Percentiles rank a stretch among this genome's conserved stretches.
phyloP scores from a whole-genome alignment of 2,797 vertebrate species.

The Harpagifer antarcticus region DNA sequence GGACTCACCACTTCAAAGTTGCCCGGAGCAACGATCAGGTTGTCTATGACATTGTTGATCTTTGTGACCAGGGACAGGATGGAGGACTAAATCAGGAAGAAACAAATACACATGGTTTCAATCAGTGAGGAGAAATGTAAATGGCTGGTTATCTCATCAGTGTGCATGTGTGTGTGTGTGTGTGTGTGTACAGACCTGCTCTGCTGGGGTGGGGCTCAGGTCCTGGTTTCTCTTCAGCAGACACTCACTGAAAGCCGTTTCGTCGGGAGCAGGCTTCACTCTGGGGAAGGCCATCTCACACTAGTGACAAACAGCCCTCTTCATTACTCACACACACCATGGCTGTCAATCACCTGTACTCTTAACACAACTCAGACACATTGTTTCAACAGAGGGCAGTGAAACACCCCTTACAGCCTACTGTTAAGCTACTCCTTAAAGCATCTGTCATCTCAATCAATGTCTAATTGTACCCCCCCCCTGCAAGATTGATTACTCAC shows the following conservation, averaged over 20 bases:
- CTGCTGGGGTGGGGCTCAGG: slow-evolving; percentile 91
- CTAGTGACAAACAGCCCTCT: slow-evolving; percentile 66
- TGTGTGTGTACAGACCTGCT: slow-evolving; percentile 86
- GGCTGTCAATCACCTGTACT: too few species aligned
- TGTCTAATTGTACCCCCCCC: background rate
- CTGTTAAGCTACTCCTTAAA: background rate
- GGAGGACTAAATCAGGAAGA: slow-evolving; percentile 87
- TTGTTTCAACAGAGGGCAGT: background rate
- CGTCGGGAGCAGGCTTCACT: slow-evolving; percentile 93
- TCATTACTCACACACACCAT: slow-evolving; percentile 13
- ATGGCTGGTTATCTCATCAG: too few species aligned
- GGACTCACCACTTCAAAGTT: slow-evolving; percentile 97
- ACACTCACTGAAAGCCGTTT: slow-evolving; percentile 92
- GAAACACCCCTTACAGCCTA: background rate
- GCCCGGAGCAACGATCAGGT: slow-evolving; percentile 95
- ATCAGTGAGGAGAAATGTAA: background rate
- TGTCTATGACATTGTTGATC: slow-evolving; percentile 98
- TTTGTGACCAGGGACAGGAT: slow-evolving; percentile 98
- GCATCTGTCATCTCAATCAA: background rate
- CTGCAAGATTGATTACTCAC: slow-evolving; percentile 82
- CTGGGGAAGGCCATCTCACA: slow-evolving; percentile 98
- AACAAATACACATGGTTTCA: background rate
- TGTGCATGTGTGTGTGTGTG: background rate
- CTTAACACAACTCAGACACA: too few species aligned
- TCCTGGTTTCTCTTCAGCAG: slow-evolving; percentile 97